A percentile compares a stretch with the other conserved stretches of the same genome.
phyloP scores from a whole-genome alignment of 2,888 invertebrate species.

The Candidula unifasciata region DNA sequence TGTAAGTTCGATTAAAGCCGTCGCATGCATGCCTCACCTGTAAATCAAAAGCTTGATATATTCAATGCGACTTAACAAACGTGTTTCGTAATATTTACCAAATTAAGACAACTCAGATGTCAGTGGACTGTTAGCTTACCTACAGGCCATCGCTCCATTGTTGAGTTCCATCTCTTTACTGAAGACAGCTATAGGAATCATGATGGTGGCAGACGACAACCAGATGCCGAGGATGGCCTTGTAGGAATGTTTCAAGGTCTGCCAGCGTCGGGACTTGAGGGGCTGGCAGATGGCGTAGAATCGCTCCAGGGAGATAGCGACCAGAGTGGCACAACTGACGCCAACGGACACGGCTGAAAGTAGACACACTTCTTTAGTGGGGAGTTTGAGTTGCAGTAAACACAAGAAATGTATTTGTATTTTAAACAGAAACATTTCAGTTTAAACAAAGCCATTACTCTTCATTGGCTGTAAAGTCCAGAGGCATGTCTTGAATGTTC shows the following conservation, averaged over 20 bases:
- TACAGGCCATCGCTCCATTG: constrained; percentile 60
- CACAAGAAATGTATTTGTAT: too few species aligned
- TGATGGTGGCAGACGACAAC: constrained; percentile 82
- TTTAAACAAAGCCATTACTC: too few species aligned
- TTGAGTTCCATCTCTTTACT: constrained; percentile 56
- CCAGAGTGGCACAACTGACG: constrained; percentile 87
- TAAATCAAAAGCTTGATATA: too few species aligned
- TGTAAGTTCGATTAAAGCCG: too few species aligned
- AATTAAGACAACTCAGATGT: too few species aligned
- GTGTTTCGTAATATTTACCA: too few species aligned
- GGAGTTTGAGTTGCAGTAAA: too few species aligned
- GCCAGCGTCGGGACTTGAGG: constrained; percentile 85
- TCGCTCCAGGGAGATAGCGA: constrained; percentile 87
- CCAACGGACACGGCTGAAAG: constrained; percentile 85
- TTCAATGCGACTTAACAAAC: too few species aligned
- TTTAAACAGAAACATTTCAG: too few species aligned
- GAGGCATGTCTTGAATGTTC: too few species aligned
- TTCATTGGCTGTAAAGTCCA: too few species aligned
- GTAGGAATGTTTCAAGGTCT: constrained; percentile 85
- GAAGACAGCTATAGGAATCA: constrained; percentile 83
- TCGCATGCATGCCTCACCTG: too few species aligned
- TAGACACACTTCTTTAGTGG: not conserved
- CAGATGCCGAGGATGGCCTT: constrained; percentile 78
- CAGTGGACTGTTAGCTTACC: constrained; percentile 1
- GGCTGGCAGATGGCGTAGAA: constrained; percentile 89